Evolutionary conservation across 2,888 invertebrate species (phyloP).

Genomic region (Thalpophila matura): DNA sequence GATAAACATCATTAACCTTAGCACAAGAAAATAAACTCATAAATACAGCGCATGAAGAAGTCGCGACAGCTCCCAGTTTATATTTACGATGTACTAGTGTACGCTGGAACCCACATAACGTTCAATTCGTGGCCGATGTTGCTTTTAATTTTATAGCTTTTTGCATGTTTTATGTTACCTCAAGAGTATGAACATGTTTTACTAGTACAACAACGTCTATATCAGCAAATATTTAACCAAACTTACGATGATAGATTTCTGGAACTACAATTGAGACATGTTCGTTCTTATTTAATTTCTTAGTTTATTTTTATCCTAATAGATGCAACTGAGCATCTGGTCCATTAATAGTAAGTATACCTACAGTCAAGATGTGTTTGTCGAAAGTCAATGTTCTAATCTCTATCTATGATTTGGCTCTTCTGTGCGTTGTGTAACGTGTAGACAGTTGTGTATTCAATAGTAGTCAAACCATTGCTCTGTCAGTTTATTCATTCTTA

Average conservation of each 20-base stretch:
- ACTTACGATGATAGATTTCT: slow-evolving; percentile 2
- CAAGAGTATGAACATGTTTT: slow-evolving; percentile 60
- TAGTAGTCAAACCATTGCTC: background rate
- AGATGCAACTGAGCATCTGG: slow-evolving; percentile 44
- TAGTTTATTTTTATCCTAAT: slow-evolving; percentile 44
- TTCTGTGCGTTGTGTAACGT: slow-evolving; percentile 14
- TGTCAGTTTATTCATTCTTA: slow-evolving; percentile 1
- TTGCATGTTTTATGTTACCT: slow-evolving; percentile 64
- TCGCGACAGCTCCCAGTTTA: slow-evolving; percentile 55
- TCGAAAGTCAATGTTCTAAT: slow-evolving; percentile 35
- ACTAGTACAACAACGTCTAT: slow-evolving; percentile 39
- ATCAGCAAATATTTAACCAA: slow-evolving; percentile 25
- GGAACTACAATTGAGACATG: slow-evolving; percentile 2
- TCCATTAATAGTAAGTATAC: slow-evolving; percentile 19
- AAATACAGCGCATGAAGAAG: slow-evolving; percentile 59
- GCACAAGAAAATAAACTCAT: slow-evolving; percentile 64
- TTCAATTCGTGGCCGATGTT: slow-evolving; percentile 61
- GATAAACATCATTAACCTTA: slow-evolving; percentile 56
- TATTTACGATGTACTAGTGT: slow-evolving; percentile 63
- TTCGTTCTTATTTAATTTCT: slow-evolving; percentile 15
- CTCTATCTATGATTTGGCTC: slow-evolving; percentile 5
- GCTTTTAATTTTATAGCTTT: slow-evolving; percentile 67
- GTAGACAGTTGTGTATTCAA: slow-evolving; percentile 4
- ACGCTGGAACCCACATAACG: slow-evolving; percentile 55
- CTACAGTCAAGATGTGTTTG: slow-evolving; percentile 31